A percentile compares a stretch with the other conserved stretches of the same genome.
Conservation (phyloP, 92 coral and sea anemone genomes). For the Umimayanthus kanabou region DNA sequence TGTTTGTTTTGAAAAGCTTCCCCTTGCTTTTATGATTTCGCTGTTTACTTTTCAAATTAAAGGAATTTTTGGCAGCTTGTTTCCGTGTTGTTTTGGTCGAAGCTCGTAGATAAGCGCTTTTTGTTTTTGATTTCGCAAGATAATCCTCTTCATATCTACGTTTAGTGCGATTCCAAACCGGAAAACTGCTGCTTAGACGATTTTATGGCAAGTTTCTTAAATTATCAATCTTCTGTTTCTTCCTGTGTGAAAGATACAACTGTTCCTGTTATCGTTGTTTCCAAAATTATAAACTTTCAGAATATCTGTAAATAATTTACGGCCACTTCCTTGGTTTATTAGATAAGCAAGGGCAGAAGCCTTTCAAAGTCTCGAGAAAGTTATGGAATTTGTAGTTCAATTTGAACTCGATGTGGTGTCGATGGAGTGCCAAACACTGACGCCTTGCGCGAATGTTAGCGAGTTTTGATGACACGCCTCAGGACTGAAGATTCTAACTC, state of each 20-base stretch:
- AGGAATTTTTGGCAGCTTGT: neutral
- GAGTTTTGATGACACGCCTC: neutral
- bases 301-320: conserved; percentile 2
- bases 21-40: neutral
- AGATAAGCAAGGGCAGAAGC: neutral
- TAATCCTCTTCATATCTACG: neutral
- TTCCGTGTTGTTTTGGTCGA: neutral
- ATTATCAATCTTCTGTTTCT: neutral
- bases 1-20: conserved; percentile 12
- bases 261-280: neutral
- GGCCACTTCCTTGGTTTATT: neutral
- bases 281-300: neutral
- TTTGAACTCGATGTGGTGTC: neutral
- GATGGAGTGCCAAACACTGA: neutral
- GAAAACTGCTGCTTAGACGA: neutral
- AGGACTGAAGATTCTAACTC: neutral
- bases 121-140: neutral
- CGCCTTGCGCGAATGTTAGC: neutral
- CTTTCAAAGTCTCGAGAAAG: neutral
- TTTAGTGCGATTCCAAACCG: neutral
- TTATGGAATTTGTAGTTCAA: neutral
- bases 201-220: neutral
- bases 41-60: neutral
- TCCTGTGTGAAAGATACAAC: neutral
- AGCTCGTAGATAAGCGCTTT: neutral